Conservation (phyloP, 2,797 vertebrate species). For the Vireo griseus region DNA sequence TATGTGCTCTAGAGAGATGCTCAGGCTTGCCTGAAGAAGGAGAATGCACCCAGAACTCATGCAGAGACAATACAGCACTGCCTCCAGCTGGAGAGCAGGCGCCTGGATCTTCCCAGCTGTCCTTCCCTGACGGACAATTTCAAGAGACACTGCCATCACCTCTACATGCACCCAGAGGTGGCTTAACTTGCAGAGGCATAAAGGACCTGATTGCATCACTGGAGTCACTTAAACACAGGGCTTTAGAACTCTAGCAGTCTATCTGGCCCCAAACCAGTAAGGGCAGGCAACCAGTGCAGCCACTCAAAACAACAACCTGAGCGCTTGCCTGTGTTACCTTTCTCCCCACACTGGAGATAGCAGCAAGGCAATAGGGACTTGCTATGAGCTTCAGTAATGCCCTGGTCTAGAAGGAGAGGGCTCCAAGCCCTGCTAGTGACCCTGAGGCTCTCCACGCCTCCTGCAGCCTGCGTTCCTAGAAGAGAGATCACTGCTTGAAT, state of each 20-base stretch:
- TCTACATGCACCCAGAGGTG: not conserved
- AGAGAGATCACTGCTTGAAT: conserved; percentile 12
- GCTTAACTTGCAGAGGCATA: not conserved
- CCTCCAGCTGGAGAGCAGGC: not conserved
- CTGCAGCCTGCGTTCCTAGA: not conserved
- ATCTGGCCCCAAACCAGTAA: not conserved
- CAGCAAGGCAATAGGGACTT: rapidly evolving
- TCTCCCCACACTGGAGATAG: not conserved
- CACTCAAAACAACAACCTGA: rapidly evolving
- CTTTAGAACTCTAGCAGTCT: not conserved
- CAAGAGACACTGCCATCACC: not conserved
- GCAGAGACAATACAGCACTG: rapidly evolving
- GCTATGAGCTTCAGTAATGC: not conserved
- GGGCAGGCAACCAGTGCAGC: not conserved
- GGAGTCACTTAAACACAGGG: not conserved
- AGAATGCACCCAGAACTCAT: rapidly evolving
- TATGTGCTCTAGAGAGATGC: rapidly evolving
- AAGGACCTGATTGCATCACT: not conserved
- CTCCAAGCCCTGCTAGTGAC: not conserved
- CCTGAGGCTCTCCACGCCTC: not conserved
- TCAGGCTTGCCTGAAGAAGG: not conserved
- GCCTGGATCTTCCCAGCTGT: not conserved
- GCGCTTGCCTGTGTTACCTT: not conserved
- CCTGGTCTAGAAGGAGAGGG: not conserved
- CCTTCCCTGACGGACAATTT: rapidly evolving